Conservation (phyloP, 1,140 invertebrate species). For the Drosophila lacertosa region DNA sequence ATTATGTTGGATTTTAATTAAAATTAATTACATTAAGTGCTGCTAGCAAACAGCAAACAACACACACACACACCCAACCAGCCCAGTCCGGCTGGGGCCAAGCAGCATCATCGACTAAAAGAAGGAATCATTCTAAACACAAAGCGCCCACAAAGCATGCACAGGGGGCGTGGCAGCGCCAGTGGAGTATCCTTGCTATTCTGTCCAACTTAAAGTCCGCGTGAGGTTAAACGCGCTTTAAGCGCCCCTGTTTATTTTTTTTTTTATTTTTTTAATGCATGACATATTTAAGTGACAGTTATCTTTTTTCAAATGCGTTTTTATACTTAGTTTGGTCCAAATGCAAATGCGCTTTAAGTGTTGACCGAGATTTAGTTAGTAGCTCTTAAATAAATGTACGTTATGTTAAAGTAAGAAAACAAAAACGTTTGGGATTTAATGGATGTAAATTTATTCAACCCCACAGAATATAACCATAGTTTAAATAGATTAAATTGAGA, state of each 20-base stretch:
- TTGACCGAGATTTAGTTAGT: background rate
- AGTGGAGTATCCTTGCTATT: background rate
- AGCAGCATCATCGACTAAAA: constrained; percentile 36
- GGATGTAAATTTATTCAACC: too few relatives aligned
- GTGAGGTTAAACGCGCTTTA: constrained; percentile 54
- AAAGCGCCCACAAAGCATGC: constrained; percentile 26
- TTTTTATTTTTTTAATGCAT: background rate
- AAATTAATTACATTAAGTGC: constrained; percentile 83
- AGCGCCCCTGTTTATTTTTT: constrained; percentile 34
- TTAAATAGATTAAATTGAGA: too few relatives aligned
- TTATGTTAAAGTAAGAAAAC: too few relatives aligned
- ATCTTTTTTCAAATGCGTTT: constrained; percentile 17
- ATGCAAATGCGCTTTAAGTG: background rate
- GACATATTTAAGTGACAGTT: constrained; percentile 4
- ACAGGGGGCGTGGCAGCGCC: constrained; percentile 4
- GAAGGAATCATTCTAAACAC: constrained; percentile 39
- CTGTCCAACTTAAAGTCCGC: background rate
- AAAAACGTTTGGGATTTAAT: too few relatives aligned
- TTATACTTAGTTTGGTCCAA: background rate
- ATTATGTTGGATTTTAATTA: constrained; percentile 79
- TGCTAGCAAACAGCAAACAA: constrained; percentile 70
- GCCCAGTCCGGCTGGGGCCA: constrained; percentile 7
- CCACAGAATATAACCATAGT: too few relatives aligned
- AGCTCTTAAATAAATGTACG: too few relatives aligned
- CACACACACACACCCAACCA: background rate